phyloP scores from a whole-genome alignment of 1,140 invertebrate genomes.

The Berghia stephanieae region DNA sequence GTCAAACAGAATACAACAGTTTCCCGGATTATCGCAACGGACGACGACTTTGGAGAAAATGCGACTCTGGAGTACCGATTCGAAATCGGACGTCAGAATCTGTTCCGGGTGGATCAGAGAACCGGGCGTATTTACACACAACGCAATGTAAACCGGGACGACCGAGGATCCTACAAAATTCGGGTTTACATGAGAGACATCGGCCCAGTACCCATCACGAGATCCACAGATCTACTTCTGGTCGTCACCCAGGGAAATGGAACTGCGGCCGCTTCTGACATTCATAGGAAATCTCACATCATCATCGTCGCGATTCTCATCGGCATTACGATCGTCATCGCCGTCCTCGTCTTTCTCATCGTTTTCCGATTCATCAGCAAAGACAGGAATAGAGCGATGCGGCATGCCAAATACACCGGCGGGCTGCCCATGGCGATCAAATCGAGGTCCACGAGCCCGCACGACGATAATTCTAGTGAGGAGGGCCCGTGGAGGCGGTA shows the following conservation, averaged over 20 bases:
- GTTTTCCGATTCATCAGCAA: slow-evolving; percentile 30
- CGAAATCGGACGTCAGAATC: slow-evolving; percentile 1
- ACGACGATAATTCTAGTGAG: background rate
- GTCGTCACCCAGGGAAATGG: slow-evolving; percentile 31
- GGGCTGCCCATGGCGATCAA: slow-evolving; percentile 29
- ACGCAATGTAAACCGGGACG: slow-evolving; percentile 14
- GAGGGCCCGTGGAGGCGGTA: slow-evolving; percentile 31
- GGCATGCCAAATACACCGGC: slow-evolving; percentile 12
- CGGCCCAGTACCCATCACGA: background rate
- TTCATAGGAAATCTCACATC: slow-evolving; percentile 30
- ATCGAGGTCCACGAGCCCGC: background rate
- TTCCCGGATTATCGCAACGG: slow-evolving; percentile 17
- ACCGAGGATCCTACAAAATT: slow-evolving; percentile 30
- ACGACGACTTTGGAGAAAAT: slow-evolving; percentile 31
- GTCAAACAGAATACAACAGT: slow-evolving; percentile 23
- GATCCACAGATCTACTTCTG: slow-evolving; percentile 3
- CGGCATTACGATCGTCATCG: slow-evolving; percentile 31
- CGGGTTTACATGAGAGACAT: slow-evolving; percentile 25
- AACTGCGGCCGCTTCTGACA: slow-evolving; percentile 3
- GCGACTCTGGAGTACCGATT: slow-evolving; percentile 28
- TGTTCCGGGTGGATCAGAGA: slow-evolving; percentile 27
- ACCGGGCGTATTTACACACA: slow-evolving; percentile 21
- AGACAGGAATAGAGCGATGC: slow-evolving; percentile 25
- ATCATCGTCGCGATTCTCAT: slow-evolving; percentile 37
- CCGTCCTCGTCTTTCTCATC: slow-evolving; percentile 32